Conservation (phyloP, 2,888 invertebrate genomes). For the Omphaloscelis lunosa region DNA sequence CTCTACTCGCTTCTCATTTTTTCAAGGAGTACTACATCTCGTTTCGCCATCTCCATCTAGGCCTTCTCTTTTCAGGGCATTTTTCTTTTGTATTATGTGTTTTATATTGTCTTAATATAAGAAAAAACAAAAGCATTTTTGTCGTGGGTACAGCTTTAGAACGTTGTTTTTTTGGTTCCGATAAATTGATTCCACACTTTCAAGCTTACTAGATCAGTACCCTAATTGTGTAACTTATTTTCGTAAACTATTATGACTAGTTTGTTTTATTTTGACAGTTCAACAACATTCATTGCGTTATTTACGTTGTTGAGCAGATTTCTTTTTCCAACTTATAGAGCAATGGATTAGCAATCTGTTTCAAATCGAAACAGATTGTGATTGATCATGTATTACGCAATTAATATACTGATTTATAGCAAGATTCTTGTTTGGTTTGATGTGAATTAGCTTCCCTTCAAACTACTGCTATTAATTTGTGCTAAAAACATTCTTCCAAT, state of each 20-base stretch:
- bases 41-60: not conserved
- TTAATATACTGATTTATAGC: not conserved
- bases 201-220: not conserved
- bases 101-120: not conserved
- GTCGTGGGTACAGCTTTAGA: not conserved
- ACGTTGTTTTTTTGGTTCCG: not conserved
- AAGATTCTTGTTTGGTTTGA: not conserved
- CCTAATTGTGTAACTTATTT: too few relatives aligned
- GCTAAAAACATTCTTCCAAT: not conserved
- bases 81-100: not conserved
- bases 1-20: not conserved
- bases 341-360: too few relatives aligned
- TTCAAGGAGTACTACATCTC: not conserved
- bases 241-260: too few relatives aligned
- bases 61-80: not conserved
- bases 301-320: too few relatives aligned
- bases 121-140: not conserved
- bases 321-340: too few relatives aligned
- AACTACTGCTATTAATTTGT: not conserved
- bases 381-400: too few relatives aligned
- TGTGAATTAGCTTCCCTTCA: not conserved
- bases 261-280: too few relatives aligned
- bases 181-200: not conserved
- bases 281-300: too few relatives aligned
- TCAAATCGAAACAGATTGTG: too few relatives aligned